Conservation (phyloP, 2,113 vertebrate genomes). For the Petrocephalus zakoni region DNA sequence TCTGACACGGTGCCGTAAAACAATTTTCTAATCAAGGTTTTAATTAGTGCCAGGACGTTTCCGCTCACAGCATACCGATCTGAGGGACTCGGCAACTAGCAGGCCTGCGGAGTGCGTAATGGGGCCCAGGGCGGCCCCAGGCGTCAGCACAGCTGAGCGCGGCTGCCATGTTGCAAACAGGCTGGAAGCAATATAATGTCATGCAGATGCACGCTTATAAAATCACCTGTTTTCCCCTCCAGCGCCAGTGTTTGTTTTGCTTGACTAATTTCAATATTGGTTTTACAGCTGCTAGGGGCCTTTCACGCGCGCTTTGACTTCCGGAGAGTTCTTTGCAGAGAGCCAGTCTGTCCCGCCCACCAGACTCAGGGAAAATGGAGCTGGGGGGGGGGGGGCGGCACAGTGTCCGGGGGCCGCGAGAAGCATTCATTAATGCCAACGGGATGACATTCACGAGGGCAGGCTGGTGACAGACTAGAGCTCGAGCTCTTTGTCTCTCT, state of each 20-base stretch:
- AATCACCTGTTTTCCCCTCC: conserved; percentile 8
- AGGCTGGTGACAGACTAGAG: conserved; percentile 54
- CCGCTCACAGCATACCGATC: conserved; percentile 39
- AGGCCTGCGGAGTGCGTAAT: conserved; percentile 45
- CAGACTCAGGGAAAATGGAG: background rate
- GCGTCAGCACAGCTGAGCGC: conserved; percentile 33
- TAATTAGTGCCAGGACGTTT: conserved; percentile 50
- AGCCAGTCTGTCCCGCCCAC: background rate
- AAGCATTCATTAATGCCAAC: conserved; percentile 55
- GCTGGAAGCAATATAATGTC: background rate
- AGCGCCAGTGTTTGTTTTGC: background rate
- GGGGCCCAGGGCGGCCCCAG: conserved; percentile 35
- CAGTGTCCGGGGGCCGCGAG: conserved; percentile 16
- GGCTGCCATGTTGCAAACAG: background rate
- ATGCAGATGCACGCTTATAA: conserved; percentile 40
- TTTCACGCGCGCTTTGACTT: background rate
- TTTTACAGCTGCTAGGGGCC: background rate
- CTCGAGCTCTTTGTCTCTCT: conserved; percentile 52
- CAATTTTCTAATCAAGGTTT: conserved; percentile 52
- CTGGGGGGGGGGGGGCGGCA: background rate
- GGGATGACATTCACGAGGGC: conserved; percentile 62
- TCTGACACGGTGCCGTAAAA: conserved; percentile 31
- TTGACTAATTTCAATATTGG: background rate
- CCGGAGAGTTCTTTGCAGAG: background rate
- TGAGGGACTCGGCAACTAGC: conserved; percentile 45